A percentile compares a stretch with the other conserved stretches of the same genome.
These are phyloP conservation scores for Papilio polytes DNA, from an alignment of 1,140 invertebrate genomes.

Conservation along the genomic window DNA sequence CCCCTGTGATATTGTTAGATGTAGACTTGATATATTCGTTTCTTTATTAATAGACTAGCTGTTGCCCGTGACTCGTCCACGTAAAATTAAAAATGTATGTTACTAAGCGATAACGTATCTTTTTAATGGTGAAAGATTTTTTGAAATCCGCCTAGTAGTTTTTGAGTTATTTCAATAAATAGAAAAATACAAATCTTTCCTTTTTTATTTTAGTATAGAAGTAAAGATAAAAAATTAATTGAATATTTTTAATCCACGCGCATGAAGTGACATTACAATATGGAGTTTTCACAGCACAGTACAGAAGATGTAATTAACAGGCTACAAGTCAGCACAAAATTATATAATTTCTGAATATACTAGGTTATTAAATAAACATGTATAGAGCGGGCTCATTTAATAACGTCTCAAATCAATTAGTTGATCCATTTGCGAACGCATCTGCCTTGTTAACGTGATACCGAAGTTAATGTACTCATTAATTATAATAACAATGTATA, in stretches of 20 bases:
- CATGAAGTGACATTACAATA: too few species aligned
- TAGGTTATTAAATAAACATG: not conserved
- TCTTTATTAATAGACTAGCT: too few species aligned
- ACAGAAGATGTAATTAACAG: not conserved
- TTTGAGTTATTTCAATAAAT: too few species aligned
- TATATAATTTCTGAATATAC: not conserved
- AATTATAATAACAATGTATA: not conserved
- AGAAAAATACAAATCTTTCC: too few species aligned
- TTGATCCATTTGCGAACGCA: conserved; percentile 20
- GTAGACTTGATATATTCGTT: not conserved
- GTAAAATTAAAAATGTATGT: too few species aligned
- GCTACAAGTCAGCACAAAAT: not conserved
- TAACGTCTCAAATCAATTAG: conserved; percentile 22
- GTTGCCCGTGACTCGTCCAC: too few species aligned
- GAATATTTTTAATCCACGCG: too few species aligned
- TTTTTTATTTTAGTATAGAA: too few species aligned
- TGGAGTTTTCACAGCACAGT: not conserved
- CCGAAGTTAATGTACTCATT: conserved; percentile 7
- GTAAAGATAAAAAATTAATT: too few species aligned
- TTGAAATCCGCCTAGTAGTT: too few species aligned
- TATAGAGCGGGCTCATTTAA: not conserved
- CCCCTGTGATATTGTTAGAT: not conserved
- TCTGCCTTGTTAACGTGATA: not conserved
- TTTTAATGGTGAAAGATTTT: too few species aligned
- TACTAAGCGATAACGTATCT: too few species aligned